Evolutionary conservation across 2,113 vertebrate species (phyloP), one percentile per base, ranked within the genome.

Genomic region (Amazona guildingii): DNA sequence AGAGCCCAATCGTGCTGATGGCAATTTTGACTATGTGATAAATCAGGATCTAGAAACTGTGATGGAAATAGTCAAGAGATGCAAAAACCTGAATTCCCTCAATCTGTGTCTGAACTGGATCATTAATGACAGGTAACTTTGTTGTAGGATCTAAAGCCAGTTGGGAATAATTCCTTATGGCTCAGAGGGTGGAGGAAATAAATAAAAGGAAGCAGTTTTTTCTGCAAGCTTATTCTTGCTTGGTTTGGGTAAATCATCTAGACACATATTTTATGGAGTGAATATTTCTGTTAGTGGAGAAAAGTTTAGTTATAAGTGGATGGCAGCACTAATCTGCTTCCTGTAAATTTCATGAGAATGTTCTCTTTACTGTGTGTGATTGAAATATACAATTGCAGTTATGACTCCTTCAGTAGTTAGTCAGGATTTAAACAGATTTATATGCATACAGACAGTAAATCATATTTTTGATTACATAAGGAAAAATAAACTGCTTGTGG

Each of bases 121-220:
- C 37, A 37, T 37, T 37, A 37, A 37, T 37, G 37, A 37, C 99
- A 99, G 99, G 99, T 99, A 98, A 90, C 63, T 74, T 93, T 9
- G 43, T 69, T 85, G n/a, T 43, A 69, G 46, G 24, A 67, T 94
- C 41, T 83, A 77, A 94, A 83, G 74, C 28, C 6, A 75, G 33
- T 66, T 86, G 51, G 66, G 52, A 72, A 68, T 51, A 76, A 76
- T 70, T 59, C 46, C 33, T 90, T 7, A 11, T 64, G 62, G 8
- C 24, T 78, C 33, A 17, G 39, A 43, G 18, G 31, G 63, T 92
- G 72, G 68, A 86, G 24, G 35, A 86, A 8, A 37, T 76, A 6
- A 16, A 5, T 73, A 70, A 79, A 90, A 86, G 19, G 23, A 84
- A 73, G 10, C 13, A 21, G 8, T 64, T 7, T 76, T 95, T 94